Base-by-base conservation (phyloP, 2,888 invertebrate genomes). In the Polymixis flavicincta region DNA sequence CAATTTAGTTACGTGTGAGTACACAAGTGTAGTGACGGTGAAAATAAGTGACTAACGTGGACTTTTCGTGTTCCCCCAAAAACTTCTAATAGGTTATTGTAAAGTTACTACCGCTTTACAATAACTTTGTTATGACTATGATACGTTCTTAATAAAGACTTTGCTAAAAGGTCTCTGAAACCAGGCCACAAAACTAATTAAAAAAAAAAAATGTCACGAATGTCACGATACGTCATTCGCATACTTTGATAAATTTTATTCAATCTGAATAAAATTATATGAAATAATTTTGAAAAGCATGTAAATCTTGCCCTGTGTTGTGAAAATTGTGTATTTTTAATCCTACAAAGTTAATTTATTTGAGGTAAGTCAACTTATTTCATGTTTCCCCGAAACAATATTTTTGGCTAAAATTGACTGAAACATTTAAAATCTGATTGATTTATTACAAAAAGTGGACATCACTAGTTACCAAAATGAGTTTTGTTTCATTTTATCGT, bases 251-350 rank as follows among this genome's bases (percentile, higher is more conserved):
- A 55, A 0, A n/a, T 11, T 37, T 2, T 25, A 45, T 11, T 74
- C 32, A 54, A 76, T 63, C 28, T 54, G 55, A 74, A 17, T 70
- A 61, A 64, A 78, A 73, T 64, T 19, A 28, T 5, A 65, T 68
- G n/a, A 66, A 71, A 75, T 48, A 52, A 72, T 67, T 55, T 65
- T 64, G 2, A 76, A 82, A 84, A 82, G 75, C 52, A 82, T 88
- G 80, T 80, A 76, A 75, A 69, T 67, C 32, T 77, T 75, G 66
- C 28, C 50, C 60, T 42, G 79, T 74, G 72, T 78, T 55, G 59
- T 79, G 74, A 52, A 55, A 75, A 60, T 63, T 72, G 83, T 80
- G 76, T 19, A 71, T 50, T 78, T 74, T 71, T 73, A 65, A 73
- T 48, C 57, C 61, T 54, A 48, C 50, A 25, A 59, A 55, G n/a